Evolutionary conservation across 2,113 vertebrate genomes (phyloP).

Genomic region (Corapipo altera): DNA sequence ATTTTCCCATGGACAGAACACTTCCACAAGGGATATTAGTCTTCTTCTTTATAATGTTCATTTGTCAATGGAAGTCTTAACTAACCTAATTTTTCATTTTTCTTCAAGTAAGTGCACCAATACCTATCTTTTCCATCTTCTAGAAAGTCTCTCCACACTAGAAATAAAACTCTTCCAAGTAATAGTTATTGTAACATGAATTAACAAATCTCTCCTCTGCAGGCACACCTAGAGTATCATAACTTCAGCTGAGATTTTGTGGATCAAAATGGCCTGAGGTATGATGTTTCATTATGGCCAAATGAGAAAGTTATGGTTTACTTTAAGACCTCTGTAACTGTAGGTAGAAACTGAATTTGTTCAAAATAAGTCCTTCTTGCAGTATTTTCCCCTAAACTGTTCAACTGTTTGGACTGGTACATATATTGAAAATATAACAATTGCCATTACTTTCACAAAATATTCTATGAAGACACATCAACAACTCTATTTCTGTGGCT

Average conservation of each 20-base stretch:
- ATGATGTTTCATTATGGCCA: constrained; percentile 35
- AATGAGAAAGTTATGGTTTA: constrained; percentile 37
- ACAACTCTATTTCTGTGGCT: neutral
- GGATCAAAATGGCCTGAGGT: constrained; percentile 11
- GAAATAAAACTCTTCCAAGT: constrained; percentile 43
- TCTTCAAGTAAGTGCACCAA: neutral
- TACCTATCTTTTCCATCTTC: neutral
- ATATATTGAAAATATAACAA: neutral
- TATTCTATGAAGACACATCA: neutral
- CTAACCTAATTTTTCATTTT: neutral
- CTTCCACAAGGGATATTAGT: neutral
- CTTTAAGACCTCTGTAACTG: constrained; percentile 61
- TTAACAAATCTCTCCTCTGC: constrained; percentile 60
- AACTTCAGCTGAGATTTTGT: constrained; percentile 57
- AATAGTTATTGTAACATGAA: constrained; percentile 49
- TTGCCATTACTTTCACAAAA: neutral
- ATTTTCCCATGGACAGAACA: neutral
- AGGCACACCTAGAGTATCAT: constrained; percentile 49
- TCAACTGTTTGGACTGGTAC: neutral
- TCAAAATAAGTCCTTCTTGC: neutral
- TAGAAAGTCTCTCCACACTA: neutral
- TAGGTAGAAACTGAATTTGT: neutral
- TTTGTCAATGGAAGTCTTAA: neutral
- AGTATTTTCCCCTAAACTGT: neutral
- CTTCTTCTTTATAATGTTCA: neutral